Conservation (phyloP, 2,113 vertebrate species). For the Vulpes ferrilata region DNA sequence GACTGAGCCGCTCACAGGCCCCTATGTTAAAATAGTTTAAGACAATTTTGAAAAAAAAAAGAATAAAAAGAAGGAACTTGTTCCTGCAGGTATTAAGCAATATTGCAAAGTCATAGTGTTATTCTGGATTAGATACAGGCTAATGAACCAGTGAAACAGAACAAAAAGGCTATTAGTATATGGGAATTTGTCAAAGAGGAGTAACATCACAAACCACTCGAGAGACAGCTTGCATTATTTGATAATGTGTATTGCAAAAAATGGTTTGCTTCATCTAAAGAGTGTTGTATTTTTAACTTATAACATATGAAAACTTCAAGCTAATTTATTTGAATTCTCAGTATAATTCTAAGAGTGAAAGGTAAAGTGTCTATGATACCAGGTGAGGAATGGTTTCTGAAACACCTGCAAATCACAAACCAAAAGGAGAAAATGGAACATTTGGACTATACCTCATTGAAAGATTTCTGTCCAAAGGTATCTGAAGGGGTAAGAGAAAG, state of each 20-base stretch:
- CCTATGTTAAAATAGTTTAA: not conserved
- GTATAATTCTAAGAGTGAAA: not conserved
- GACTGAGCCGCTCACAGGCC: not conserved
- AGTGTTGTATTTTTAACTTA: not conserved
- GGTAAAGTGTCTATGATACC: not conserved
- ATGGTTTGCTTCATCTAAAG: not conserved
- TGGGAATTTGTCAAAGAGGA: not conserved
- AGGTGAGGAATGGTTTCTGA: not conserved
- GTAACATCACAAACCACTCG: not conserved
- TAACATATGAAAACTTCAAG: not conserved
- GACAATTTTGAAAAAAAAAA: conserved; percentile 3
- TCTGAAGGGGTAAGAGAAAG: not conserved
- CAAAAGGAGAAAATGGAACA: not conserved
- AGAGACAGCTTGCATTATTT: not conserved
- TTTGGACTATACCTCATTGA: not conserved
- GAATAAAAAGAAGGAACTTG: not conserved
- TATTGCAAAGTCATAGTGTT: not conserved
- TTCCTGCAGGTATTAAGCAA: not conserved
- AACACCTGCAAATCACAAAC: not conserved
- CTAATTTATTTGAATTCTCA: not conserved
- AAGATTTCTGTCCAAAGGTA: not conserved
- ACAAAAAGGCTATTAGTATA: not conserved
- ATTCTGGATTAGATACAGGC: not conserved
- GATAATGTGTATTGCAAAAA: not conserved
- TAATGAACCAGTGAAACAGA: conserved; percentile 11